phyloP scores from a whole-genome alignment of 1,140 invertebrate species.

The Ectropis grisescens region DNA sequence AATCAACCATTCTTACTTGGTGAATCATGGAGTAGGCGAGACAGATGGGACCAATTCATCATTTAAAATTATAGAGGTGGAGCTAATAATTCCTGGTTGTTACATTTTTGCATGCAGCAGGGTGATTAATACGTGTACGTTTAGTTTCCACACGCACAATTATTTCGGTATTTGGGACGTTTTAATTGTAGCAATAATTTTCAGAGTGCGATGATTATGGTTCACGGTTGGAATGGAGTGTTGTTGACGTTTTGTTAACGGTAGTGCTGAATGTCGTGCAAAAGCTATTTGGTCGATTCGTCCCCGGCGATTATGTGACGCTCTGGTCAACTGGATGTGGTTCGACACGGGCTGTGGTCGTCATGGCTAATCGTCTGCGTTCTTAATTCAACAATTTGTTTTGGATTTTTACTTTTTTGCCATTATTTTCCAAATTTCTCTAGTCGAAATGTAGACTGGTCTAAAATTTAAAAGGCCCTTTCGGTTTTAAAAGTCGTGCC shows the following conservation, averaged over 20 bases:
- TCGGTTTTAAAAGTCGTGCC: no score
- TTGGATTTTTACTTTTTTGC: constrained; percentile 4
- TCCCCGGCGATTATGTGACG: constrained; percentile 34
- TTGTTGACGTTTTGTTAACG: constrained; percentile 20
- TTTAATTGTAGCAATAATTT: constrained; percentile 22
- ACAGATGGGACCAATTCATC: constrained; percentile 20
- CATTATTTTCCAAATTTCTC: no score
- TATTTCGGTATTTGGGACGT: constrained; percentile 16
- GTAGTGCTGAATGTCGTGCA: constrained; percentile 36
- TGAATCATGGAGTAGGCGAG: constrained; percentile 18
- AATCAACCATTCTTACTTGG: constrained; percentile 3
- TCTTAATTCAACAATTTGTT: constrained; percentile 12
- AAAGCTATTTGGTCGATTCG: constrained; percentile 41
- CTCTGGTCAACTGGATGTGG: constrained; percentile 22
- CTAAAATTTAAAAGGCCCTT: no score
- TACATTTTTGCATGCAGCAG: constrained; percentile 15
- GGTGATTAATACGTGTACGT: constrained; percentile 23
- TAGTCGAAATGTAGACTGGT: no score
- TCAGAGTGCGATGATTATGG: constrained; percentile 9
- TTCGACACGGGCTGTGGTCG: constrained; percentile 31
- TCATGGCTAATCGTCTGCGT: constrained; percentile 16
- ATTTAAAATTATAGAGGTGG: constrained; percentile 16
- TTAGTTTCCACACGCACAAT: constrained; percentile 15
- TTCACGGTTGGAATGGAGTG: constrained; percentile 1
- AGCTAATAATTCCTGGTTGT: constrained; percentile 16